A percentile compares a stretch with the other conserved stretches of the same genome.
These are phyloP conservation scores for Plebejus anna DNA, from an alignment of 2,888 invertebrate species.

Conservation along the genomic window DNA sequence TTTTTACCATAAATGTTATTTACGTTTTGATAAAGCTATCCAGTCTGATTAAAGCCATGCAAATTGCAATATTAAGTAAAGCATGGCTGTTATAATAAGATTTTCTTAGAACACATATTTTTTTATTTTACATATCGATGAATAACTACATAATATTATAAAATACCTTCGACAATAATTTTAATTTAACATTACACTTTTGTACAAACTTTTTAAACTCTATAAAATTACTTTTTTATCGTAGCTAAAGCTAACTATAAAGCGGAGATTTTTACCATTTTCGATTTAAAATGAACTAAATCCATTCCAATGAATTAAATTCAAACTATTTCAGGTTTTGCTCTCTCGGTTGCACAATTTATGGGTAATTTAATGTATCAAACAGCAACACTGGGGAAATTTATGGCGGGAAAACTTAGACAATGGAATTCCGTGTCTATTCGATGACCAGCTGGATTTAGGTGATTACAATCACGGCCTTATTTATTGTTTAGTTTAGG, in stretches of 20 bases:
- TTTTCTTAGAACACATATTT: no score
- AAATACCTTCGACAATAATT: neutral
- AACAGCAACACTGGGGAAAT: conserved; percentile 42
- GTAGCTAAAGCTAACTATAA: neutral
- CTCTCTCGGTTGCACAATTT: conserved; percentile 10
- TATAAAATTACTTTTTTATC: neutral
- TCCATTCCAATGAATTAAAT: conserved; percentile 12
- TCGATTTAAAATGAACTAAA: neutral
- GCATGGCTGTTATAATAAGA: no score
- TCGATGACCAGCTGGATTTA: conserved; percentile 33
- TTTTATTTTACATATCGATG: no score
- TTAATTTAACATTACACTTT: neutral
- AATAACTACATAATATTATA: neutral
- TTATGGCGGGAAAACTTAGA: conserved; percentile 60
- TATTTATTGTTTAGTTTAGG: conserved; percentile 37
- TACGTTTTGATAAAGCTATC: no score
- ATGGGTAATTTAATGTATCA: conserved; percentile 17
- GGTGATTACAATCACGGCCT: conserved; percentile 9
- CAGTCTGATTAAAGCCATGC: no score
- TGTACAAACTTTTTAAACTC: neutral
- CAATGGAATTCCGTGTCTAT: conserved; percentile 59
- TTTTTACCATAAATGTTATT: no score
- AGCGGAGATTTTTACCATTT: neutral
- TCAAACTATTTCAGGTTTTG: conserved; percentile 6
- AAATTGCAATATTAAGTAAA: no score